phyloP scores from a whole-genome alignment of 2,888 invertebrate genomes.

The Ischnura elegans region DNA sequence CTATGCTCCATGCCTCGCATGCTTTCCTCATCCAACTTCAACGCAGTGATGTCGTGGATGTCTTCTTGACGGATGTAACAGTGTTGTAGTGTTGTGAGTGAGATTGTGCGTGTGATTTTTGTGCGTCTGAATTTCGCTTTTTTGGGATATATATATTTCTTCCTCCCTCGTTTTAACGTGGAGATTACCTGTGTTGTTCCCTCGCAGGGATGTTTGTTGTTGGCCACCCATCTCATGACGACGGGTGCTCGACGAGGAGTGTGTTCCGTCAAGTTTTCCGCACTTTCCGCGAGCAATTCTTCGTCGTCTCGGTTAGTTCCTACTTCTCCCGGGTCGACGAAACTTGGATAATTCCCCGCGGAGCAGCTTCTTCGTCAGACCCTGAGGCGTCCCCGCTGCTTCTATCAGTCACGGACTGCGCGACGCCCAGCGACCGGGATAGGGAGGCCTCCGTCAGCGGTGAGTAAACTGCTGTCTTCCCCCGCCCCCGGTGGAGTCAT shows the following conservation, averaged over 20 bases:
- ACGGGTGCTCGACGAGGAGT: neutral
- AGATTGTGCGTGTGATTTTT: neutral
- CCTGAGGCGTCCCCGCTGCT: neutral
- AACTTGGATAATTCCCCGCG: neutral
- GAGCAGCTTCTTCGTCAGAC: too few species aligned
- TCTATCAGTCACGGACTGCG: neutral
- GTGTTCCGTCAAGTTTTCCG: neutral
- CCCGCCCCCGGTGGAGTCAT: neutral
- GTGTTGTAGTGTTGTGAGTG: conserved; percentile 2
- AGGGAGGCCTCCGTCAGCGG: neutral
- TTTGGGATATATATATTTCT: too few species aligned
- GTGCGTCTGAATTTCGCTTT: neutral
- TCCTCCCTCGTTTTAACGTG: neutral
- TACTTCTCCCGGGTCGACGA: neutral
- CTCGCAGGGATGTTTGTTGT: too few species aligned
- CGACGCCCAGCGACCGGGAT: neutral
- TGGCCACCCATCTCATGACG: too few species aligned
- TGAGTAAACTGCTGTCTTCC: neutral
- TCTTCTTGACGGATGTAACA: neutral
- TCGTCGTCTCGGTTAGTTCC: too few species aligned
- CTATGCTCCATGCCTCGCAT: too few species aligned
- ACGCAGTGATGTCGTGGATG: neutral
- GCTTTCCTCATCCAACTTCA: too few species aligned
- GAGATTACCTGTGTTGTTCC: neutral
- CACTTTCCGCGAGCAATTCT: too few species aligned